Base-by-base conservation (phyloP, 2,888 invertebrate species). In the Carpatolechia fugitivella region DNA sequence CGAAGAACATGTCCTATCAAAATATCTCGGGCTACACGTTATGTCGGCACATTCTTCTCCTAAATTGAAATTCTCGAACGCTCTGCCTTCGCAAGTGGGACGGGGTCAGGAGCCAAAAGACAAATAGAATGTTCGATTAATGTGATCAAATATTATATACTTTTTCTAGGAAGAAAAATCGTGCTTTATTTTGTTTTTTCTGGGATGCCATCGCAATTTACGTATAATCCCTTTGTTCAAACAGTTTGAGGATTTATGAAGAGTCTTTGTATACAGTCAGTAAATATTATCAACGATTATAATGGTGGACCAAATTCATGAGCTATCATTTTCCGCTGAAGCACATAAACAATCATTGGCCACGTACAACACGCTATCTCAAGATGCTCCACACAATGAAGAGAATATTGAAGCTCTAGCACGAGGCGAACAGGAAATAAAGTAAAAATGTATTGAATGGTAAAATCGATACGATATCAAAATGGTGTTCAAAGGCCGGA, bases 1-100 rank as follows among this genome's bases (percentile, higher is more conserved):
- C 81, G 82, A 81, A 81, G 86, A 86, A 85, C 88, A 89, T 90
- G 87, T 87, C 87, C 89, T 90, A 90, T 90, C 89, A 90, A 90
- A 90, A 90, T 90, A 89, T 89, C 89, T 88, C 85, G 87, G 86
- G 85, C 85, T 85, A 88, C 89, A 88, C 88, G 89, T 88, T 90
- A 87, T 88, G 90, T 89, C 84, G 90, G 85, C 91, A 82, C 90
- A 91, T 91, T 91, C 91, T 90, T 91, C 90, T 90, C 89, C 82
- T 89, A 91, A 91, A 91, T 91, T 91, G 91, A 90, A 91, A 91
- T 91, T 90, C 91, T 90, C 85, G 83, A 84, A 83, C 86, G 84
- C 81, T 82, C 81, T 82, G 82, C 85, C 82, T 80, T 78, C 80
- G 75, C 72, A 68, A 74, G 74, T 75, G 78, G 83, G 86, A 82